Base-by-base conservation (phyloP, 2,113 vertebrate species). In the Boulengeromyrus knoepffleri region DNA sequence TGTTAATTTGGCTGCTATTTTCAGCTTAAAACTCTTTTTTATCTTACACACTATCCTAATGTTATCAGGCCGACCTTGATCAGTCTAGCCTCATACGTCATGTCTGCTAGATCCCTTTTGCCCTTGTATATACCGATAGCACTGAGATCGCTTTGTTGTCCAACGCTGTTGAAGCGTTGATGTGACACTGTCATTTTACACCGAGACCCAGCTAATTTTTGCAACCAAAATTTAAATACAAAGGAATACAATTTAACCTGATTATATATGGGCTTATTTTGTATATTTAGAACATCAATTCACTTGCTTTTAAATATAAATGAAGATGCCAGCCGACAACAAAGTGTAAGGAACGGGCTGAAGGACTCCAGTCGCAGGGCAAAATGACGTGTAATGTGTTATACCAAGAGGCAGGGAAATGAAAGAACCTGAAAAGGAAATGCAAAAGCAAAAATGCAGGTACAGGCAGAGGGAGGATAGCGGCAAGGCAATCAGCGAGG, bases 61-160 rank as follows among this genome's bases (percentile, higher is more conserved):
- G 86, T 39, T 77, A 66, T 77, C 62, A 42, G 85, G 85, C 10
- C 3, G 49, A 88, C 85, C 86, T 90, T 88, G 58, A 88, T 80
- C 47, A 19, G 47, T 56, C 58, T 42, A 13, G 24, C 12, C 39
- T 36, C 70, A 47, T 42, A 45, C 39, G 19, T 84, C 80, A 46
- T 31, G 56, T 87, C 46, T 80, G 66, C 47, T 39, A 52, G 84
- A 91, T 92, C 90, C 84, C 92, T 90, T 53, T 89, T 92, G 90
- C 90, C 93, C 92, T 90, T 90, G 90, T 91, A 92, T 93, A 91
- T 49, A 91, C 49, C 56, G 88, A 91, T 91, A 91, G 92, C 91
- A 94, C 47, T 17, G 91, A 47, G 86, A 85, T 90, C 56, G 84
- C 88, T 91, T 90, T 90, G 66, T 24, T 70, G 52, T 8, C 89